Evolutionary conservation across 2,797 vertebrate genomes (phyloP).

Genomic region (Pyrocephalus nanus): DNA sequence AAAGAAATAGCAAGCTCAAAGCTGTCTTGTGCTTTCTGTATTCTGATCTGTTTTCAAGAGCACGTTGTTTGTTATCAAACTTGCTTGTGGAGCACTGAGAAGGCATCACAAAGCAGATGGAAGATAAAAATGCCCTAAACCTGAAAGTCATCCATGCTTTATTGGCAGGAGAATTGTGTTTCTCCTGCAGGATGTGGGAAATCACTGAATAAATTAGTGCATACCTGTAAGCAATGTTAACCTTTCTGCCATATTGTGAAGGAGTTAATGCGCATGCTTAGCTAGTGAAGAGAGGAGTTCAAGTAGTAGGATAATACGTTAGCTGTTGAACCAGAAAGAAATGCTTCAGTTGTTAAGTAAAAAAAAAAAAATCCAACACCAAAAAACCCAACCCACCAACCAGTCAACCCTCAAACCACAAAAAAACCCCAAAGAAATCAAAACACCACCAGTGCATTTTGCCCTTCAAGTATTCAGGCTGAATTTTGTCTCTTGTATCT

Average conservation of each 20-base stretch:
- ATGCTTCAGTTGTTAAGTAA: background rate
- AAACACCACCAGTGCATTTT: background rate
- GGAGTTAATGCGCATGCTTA: background rate
- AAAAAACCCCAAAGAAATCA: background rate
- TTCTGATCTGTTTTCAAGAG: background rate
- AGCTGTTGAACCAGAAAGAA: background rate
- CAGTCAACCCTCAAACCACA: background rate
- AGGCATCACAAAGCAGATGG: constrained; percentile 17
- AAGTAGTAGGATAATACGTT: background rate
- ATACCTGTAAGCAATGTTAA: background rate
- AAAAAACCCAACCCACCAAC: background rate
- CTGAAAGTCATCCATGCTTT: background rate
- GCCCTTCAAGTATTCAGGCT: background rate
- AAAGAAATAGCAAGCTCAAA: background rate
- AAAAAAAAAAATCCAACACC: background rate
- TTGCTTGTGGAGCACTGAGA: background rate
- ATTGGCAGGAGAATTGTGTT: constrained; percentile 20
- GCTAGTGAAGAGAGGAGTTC: background rate
- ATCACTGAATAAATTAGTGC: background rate
- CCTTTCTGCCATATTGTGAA: background rate
- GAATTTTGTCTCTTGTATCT: background rate
- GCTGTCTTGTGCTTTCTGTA: background rate
- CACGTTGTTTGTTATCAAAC: background rate
- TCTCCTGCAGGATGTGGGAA: constrained; percentile 19
- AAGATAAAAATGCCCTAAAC: constrained; percentile 6